Evolutionary conservation across 2,113 vertebrate genomes (phyloP).

Genomic region (Nannospalax galili): DNA sequence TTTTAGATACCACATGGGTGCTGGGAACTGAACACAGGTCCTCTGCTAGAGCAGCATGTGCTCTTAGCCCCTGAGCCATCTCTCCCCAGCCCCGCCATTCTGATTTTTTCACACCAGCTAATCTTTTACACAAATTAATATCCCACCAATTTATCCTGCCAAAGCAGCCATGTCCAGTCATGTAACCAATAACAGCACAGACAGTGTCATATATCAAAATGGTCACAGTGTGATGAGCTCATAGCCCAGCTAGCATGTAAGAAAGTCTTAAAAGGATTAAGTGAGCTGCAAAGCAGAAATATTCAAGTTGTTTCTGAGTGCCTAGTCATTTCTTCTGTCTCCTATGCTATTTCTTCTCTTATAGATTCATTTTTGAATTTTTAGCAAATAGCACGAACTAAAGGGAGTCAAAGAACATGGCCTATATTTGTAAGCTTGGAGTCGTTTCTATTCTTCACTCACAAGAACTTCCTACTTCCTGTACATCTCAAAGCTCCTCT

Average conservation of each 20-base stretch:
- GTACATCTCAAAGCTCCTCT: conserved; percentile 57
- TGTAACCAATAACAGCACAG: background rate
- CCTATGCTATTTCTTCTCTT: conserved; percentile 67
- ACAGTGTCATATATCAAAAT: background rate
- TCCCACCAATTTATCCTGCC: background rate
- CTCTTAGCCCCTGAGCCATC: too few relatives aligned
- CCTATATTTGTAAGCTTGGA: conserved; percentile 22
- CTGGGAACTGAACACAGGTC: too few relatives aligned
- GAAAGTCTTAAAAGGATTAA: background rate
- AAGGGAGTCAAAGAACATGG: conserved; percentile 18
- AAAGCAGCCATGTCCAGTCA: background rate
- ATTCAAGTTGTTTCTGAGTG: background rate
- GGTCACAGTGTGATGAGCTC: background rate
- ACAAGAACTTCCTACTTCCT: conserved; percentile 1
- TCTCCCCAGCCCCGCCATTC: background rate
- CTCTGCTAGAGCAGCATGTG: too few relatives aligned
- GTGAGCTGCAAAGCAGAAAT: background rate
- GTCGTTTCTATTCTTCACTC: background rate
- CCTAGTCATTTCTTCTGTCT: background rate
- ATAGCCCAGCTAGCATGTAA: background rate
- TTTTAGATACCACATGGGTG: too few relatives aligned
- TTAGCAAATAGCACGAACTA: conserved; percentile 57
- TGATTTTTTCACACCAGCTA: background rate
- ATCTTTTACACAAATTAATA: background rate
- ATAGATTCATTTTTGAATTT: conserved; percentile 40